These are phyloP conservation scores for Platysternon megacephalum DNA, from an alignment of 2,113 vertebrate genomes.

Conservation along the genomic window DNA sequence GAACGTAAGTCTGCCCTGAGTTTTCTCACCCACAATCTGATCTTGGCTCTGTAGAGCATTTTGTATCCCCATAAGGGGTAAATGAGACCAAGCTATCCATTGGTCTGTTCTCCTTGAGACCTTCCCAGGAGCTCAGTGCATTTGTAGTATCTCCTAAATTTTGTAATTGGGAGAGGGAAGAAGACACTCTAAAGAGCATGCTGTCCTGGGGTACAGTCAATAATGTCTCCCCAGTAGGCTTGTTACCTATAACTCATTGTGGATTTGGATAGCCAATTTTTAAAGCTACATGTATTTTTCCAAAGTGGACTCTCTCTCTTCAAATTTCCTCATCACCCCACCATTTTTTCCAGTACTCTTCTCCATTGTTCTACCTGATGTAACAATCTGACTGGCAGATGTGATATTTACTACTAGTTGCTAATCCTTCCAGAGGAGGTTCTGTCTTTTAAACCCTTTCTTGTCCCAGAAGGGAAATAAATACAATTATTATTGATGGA, in stretches of 20 bases:
- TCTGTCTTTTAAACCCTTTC: neutral
- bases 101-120: neutral
- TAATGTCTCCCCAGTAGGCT: neutral
- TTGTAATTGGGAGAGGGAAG: neutral
- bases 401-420: rapidly evolving
- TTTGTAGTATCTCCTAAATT: no score
- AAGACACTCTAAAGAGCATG: neutral
- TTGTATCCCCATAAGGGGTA: neutral
- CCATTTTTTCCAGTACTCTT: rapidly evolving
- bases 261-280: rapidly evolving
- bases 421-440: neutral
- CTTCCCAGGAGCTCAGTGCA: neutral
- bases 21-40: neutral
- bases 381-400: rapidly evolving
- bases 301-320: neutral
- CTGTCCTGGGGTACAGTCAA: neutral
- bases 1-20: neutral
- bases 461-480: neutral
- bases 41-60: neutral
- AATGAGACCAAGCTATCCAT: neutral
- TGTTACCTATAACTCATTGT: rapidly evolving
- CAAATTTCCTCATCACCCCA: rapidly evolving
- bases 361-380: rapidly evolving
- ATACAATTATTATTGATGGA: neutral
- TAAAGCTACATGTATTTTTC: neutral